These are phyloP conservation scores for Eilema caniola DNA, from an alignment of 2,888 invertebrate genomes.

Conservation along the genomic window DNA sequence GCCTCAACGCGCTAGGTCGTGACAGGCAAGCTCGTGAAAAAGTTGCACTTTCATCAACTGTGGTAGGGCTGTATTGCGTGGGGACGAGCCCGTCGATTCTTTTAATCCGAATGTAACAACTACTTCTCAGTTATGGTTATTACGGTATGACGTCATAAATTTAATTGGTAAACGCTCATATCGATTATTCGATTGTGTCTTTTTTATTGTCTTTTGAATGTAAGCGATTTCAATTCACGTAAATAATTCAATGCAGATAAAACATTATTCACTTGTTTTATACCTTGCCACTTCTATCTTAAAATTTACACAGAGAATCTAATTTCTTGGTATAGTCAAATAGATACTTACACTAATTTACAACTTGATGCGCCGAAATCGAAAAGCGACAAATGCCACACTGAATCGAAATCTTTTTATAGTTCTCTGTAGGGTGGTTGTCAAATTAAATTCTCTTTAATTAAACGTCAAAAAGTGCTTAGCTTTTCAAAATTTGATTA, in stretches of 20 bases:
- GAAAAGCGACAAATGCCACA: too few relatives aligned
- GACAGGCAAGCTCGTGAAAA: constrained; percentile 61
- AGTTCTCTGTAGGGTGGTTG: too few relatives aligned
- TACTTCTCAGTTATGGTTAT: not conserved
- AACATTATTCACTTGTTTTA: too few relatives aligned
- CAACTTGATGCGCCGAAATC: too few relatives aligned
- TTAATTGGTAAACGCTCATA: not conserved
- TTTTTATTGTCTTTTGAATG: not conserved
- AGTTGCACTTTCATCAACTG: constrained; percentile 76
- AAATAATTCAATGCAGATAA: not conserved
- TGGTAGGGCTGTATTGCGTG: constrained; percentile 37
- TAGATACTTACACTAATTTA: too few relatives aligned
- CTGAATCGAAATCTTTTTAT: too few relatives aligned
- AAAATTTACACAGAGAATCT: not conserved
- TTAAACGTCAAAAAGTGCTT: too few relatives aligned
- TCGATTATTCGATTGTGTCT: not conserved
- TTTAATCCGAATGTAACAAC: constrained; percentile 13
- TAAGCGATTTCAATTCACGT: not conserved
- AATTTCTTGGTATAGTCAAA: too few relatives aligned
- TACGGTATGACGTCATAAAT: not conserved
- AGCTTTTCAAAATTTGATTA: too few relatives aligned
- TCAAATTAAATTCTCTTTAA: too few relatives aligned
- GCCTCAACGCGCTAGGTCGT: constrained; percentile 45
- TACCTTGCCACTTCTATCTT: not conserved
- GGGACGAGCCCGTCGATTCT: not conserved